A percentile compares a stretch with the other conserved stretches of the same genome.
phyloP scores from a whole-genome alignment of 2,113 vertebrate species.

The Sarotherodon lohbergeri region DNA sequence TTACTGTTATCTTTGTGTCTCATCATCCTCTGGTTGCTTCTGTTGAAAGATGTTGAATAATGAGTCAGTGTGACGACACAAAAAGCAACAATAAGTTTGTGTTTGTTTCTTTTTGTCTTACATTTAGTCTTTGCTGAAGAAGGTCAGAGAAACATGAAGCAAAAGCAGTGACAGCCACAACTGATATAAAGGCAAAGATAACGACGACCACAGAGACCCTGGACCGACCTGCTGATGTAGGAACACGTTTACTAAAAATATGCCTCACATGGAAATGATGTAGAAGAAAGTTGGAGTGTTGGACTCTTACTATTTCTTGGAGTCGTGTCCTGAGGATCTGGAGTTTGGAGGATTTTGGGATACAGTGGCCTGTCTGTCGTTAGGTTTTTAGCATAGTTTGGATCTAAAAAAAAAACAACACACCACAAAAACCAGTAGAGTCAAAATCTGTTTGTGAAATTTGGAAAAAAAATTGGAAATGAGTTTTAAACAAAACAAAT shows the following conservation, averaged over 20 bases:
- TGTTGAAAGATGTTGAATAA: background rate
- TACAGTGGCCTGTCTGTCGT: rapidly evolving
- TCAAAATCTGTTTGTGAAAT: background rate
- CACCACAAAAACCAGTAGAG: rapidly evolving
- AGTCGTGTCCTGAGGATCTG: background rate
- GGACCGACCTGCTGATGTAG: background rate
- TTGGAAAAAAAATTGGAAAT: background rate
- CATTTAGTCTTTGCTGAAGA: background rate
- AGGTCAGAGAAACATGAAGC: background rate
- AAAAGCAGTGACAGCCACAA: background rate
- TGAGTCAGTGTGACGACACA: background rate
- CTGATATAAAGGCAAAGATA: background rate
- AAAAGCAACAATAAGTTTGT: background rate
- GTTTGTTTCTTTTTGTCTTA: background rate
- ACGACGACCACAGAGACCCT: rapidly evolving
- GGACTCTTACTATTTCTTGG: background rate
- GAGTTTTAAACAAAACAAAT: background rate
- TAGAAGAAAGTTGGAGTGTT: rapidly evolving
- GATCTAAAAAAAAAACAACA: background rate
- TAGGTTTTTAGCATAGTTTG: rapidly evolving
- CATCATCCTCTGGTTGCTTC: background rate
- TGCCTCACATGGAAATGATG: background rate
- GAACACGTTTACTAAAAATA: rapidly evolving
- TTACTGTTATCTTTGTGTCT: background rate
- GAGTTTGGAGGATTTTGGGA: background rate